Conservation (phyloP, 2,797 vertebrate genomes). For the Cyclopterus lumpus region DNA sequence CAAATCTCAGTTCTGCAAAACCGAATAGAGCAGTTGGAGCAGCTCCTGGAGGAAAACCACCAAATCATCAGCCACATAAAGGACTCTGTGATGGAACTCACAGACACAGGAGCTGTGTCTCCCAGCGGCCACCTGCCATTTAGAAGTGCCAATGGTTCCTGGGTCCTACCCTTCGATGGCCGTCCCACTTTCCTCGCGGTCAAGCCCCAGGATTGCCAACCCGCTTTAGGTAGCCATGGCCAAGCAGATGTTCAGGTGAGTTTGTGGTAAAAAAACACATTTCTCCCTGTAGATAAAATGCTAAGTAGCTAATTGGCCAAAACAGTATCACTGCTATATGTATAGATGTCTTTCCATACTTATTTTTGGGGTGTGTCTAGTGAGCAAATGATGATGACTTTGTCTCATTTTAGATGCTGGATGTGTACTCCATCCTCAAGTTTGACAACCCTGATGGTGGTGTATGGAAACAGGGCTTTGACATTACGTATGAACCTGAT, state of each 20-base stretch:
- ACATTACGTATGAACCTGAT: slow-evolving; percentile 91
- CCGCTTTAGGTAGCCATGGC: slow-evolving; percentile 81
- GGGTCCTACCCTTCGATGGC: slow-evolving; percentile 91
- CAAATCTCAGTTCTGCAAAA: slow-evolving; percentile 99
- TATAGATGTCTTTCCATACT: not conserved
- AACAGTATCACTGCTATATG: not conserved
- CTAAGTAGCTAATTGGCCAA: not conserved
- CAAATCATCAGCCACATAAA: slow-evolving; percentile 99
- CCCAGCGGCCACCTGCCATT: slow-evolving; percentile 85
- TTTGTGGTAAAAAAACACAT: not conserved
- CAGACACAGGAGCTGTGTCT: slow-evolving; percentile 89
- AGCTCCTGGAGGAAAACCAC: slow-evolving; percentile 98
- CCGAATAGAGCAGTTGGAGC: slow-evolving; percentile 97
- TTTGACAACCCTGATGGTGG: slow-evolving; percentile 97
- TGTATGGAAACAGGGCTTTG: slow-evolving; percentile 98
- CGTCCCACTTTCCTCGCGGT: slow-evolving; percentile 91
- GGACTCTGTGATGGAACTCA: slow-evolving; percentile 98
- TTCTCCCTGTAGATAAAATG: not conserved
- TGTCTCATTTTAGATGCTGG: slow-evolving; percentile 88
- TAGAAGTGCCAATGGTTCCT: slow-evolving; percentile 90
- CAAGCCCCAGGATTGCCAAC: slow-evolving; percentile 94
- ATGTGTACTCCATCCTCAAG: slow-evolving; percentile 90
- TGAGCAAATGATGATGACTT: not conserved
- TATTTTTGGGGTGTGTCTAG: not conserved
- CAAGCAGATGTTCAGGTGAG: slow-evolving; percentile 92